phyloP scores from a whole-genome alignment of 2,888 invertebrate genomes.

The Harpagoxenus sublaevis region DNA sequence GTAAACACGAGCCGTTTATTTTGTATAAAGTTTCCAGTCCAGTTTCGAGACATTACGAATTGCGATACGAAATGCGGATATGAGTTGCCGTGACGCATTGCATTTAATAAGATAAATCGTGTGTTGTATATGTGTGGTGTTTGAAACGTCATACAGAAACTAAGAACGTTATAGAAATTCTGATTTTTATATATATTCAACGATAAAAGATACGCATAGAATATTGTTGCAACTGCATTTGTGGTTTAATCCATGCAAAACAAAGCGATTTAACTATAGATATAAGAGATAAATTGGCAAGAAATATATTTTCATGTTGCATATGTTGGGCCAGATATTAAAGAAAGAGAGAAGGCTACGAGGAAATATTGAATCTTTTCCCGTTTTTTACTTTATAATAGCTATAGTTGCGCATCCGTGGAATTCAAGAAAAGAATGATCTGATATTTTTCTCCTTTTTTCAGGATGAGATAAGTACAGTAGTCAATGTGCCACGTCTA shows the following conservation, averaged over 20 bases:
- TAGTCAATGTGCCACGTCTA: neutral
- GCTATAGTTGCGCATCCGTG: neutral
- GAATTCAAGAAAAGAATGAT: neutral
- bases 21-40: neutral
- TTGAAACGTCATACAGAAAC: neutral
- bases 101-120: neutral
- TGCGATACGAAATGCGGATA: neutral
- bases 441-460: neutral
- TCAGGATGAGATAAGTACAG: neutral
- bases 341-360: neutral
- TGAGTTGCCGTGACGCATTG: neutral
- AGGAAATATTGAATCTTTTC: neutral
- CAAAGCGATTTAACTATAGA: neutral
- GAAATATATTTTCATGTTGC: neutral
- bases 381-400: neutral
- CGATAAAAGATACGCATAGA: neutral
- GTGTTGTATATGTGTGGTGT: neutral
- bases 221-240: neutral
- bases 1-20: conserved; percentile 24
- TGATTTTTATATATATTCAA: neutral
- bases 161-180: neutral
- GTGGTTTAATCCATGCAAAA: neutral
- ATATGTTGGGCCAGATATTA: neutral
- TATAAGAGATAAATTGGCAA: neutral
- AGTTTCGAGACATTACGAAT: conserved; percentile 10